Evolutionary conservation across 1,140 invertebrate species (phyloP).

Genomic region (Hormaphis cornu): DNA sequence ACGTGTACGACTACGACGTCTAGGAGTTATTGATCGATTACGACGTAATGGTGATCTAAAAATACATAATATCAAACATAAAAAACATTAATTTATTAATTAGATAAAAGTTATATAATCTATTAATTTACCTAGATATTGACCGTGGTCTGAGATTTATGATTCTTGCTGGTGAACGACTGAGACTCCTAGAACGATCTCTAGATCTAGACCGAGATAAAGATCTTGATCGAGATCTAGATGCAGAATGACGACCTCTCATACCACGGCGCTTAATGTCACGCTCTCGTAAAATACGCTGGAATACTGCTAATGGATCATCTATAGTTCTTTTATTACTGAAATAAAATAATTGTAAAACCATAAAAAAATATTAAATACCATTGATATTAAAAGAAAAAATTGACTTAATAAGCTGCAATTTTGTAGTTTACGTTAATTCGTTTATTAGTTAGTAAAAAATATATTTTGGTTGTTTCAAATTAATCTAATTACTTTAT

Average conservation of each 20-base stretch:
- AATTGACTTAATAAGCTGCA: neutral
- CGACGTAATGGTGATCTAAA: constrained; percentile 36
- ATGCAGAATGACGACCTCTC: constrained; percentile 47
- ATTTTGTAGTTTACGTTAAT: no score
- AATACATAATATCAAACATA: neutral
- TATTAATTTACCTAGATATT: constrained; percentile 6
- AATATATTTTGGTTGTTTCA: no score
- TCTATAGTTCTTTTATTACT: constrained; percentile 54
- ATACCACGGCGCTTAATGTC: constrained; percentile 53
- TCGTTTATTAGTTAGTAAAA: no score
- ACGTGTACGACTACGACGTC: constrained; percentile 39
- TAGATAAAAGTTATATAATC: neutral
- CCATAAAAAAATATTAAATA: neutral
- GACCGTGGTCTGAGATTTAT: constrained; percentile 8
- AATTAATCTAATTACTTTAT: no score
- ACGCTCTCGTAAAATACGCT: constrained; percentile 64
- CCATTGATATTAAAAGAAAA: neutral
- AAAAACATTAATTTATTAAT: neutral
- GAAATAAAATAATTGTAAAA: constrained; percentile 32
- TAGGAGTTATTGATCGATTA: constrained; percentile 38
- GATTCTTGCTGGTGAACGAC: constrained; percentile 15
- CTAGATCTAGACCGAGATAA: constrained; percentile 39
- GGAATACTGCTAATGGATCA: constrained; percentile 74
- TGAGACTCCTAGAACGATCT: constrained; percentile 19
- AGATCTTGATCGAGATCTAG: constrained; percentile 39